Base-by-base conservation (phyloP, 2,113 vertebrate genomes). In the Cinclus cinclus region DNA sequence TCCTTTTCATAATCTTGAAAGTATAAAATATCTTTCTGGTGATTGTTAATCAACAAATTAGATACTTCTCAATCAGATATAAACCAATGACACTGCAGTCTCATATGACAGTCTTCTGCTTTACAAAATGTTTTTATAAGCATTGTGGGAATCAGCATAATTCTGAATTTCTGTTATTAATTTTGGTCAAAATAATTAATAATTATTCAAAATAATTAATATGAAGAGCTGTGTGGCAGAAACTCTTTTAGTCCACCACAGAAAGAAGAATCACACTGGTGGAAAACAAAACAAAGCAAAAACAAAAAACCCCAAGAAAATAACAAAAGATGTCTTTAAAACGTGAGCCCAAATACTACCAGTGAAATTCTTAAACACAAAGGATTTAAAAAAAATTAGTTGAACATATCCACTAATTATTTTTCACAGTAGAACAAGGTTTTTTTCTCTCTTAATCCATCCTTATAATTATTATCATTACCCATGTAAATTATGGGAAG, bases 331-430 rank as follows among this genome's bases (percentile, higher is more conserved):
- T 18, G 6, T 15, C 14, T 58, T 20, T 35, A 39, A 25, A 73
- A 44, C n/a, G 2, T 7, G 18, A 46, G 21, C 1, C 1, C 4
- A 4, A 15, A 24, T 63, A 39, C 15, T 37, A 25, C 11, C 5
- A 47, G 2, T 42, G 20, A 81, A 60, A 6, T 28, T 42, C 9
- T 67, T 44, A 44, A 67, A 77, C 7, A 15, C 2, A 30, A 67
- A 67, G 7, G 0, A 27, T 33, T 81, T 46, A 4, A 14, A 6
- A n/a, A 80, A 53, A 77, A 80, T 1, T 30, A 52, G 5, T 41
- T 65, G 1, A 70, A 62, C 18, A 22, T 33, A 18, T 74, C 3
- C 8, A 10, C 3, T 47, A 70, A 24, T 9, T 24, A 46, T 47
- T 92, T 93, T 62, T 62, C 17, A 35, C 6, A 33, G 14, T 6